phyloP scores from a whole-genome alignment of 2,888 invertebrate genomes.

The Sesia bembeciformis region DNA sequence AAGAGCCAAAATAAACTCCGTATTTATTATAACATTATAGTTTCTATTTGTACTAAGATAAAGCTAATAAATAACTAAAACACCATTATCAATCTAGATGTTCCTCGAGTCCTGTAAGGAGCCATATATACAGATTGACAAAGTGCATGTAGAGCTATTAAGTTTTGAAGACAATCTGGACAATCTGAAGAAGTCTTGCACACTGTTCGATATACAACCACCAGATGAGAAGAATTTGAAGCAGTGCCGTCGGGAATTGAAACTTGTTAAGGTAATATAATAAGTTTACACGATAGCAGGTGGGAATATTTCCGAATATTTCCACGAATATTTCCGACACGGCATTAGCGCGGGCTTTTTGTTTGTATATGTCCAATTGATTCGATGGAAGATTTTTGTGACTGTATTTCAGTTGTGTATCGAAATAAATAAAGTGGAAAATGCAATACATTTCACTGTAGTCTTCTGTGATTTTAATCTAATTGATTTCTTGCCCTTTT shows the following conservation, averaged over 20 bases:
- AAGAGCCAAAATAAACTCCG: too few relatives aligned
- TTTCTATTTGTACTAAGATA: too few relatives aligned
- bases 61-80: too few relatives aligned
- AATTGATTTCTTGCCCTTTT: too few relatives aligned
- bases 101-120: slow-evolving; percentile 78
- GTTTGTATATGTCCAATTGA: background rate
- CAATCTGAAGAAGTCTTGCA: slow-evolving; percentile 81
- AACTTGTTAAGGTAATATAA: slow-evolving; percentile 76
- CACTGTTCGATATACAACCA: slow-evolving; percentile 88
- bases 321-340: too few relatives aligned
- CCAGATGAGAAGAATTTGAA: slow-evolving; percentile 88
- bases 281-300: background rate
- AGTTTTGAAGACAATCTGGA: slow-evolving; percentile 80
- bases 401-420: too few relatives aligned
- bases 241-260: slow-evolving; percentile 84
- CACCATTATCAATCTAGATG: slow-evolving; percentile 41
- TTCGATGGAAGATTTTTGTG: background rate
- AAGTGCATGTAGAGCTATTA: slow-evolving; percentile 77
- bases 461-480: too few relatives aligned
- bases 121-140: slow-evolving; percentile 81
- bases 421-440: too few relatives aligned
- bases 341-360: background rate
- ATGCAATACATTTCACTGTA: too few relatives aligned
- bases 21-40: too few relatives aligned
- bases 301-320: background rate